A percentile compares a stretch with the other conserved stretches of the same genome.
Evolutionary conservation across 2,113 vertebrate genomes (phyloP).

Genomic region (Microcebus ravelobensis): DNA sequence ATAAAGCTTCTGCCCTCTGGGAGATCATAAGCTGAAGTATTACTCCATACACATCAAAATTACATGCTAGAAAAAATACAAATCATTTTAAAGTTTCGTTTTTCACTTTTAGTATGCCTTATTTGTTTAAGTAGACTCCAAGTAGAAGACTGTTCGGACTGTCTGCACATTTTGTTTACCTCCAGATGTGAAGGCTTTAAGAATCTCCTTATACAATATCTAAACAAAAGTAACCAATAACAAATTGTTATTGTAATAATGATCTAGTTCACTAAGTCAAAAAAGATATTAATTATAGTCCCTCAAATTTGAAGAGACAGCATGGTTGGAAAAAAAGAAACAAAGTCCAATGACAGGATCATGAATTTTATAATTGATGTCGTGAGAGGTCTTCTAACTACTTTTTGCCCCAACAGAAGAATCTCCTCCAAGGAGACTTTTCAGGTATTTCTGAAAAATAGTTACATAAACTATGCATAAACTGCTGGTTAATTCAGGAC

Average conservation of each 20-base stretch:
- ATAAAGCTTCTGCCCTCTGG: conserved; percentile 34
- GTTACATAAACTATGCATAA: background rate
- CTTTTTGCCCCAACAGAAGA: background rate
- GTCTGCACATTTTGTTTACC: background rate
- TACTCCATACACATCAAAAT: background rate
- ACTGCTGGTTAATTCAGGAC: background rate
- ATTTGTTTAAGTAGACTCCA: conserved; percentile 1
- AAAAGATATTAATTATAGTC: background rate
- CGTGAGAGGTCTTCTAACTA: background rate
- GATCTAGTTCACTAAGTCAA: conserved; percentile 33
- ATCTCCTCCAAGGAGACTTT: background rate
- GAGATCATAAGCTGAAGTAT: conserved; percentile 40
- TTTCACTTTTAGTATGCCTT: conserved; percentile 38
- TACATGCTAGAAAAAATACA: conserved; percentile 20
- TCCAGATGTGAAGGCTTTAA: background rate
- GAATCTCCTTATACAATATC: background rate
- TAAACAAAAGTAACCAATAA: conserved; percentile 6
- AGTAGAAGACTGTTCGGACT: background rate
- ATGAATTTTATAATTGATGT: background rate
- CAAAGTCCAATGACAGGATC: background rate
- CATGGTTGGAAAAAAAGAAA: background rate
- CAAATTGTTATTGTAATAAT: background rate
- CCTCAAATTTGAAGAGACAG: background rate
- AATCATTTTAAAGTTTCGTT: background rate
- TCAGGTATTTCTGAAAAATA: background rate